These are phyloP conservation scores for Suricata suricatta DNA, from an alignment of 2,113 vertebrate species.

Conservation along the genomic window DNA sequence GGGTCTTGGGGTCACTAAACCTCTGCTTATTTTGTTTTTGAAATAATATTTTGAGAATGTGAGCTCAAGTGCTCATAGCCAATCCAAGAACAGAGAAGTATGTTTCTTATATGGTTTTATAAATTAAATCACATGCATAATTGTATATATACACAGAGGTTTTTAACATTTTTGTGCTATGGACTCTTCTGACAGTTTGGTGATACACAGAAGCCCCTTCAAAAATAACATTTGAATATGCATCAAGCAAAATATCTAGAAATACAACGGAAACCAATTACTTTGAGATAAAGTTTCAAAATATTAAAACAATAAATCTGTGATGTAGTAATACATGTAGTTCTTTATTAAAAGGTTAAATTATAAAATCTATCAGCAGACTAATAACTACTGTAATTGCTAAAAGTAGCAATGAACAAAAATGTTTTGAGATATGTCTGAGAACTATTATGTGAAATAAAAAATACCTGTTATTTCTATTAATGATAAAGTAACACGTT, in stretches of 20 bases:
- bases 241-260: background rate
- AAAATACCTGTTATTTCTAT: constrained; percentile 20
- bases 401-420: constrained; percentile 47
- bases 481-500: constrained; percentile 17
- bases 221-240: constrained; percentile 38
- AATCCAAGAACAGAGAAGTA: background rate
- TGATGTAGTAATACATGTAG: background rate
- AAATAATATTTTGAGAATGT: background rate
- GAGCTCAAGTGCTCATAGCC: background rate
- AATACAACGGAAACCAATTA: background rate
- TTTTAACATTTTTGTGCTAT: background rate
- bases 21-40: background rate
- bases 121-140: background rate
- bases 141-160: background rate
- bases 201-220: background rate
- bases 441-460: background rate
- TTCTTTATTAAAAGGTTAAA: background rate
- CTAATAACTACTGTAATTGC: background rate
- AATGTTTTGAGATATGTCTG: constrained; percentile 26
- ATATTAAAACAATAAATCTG: background rate
- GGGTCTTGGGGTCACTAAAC: background rate
- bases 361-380: background rate
- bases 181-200: background rate
- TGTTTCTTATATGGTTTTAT: background rate
- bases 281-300: constrained; percentile 11